Conservation (phyloP, 2,113 vertebrate genomes). For the Gymnorhina tibicen region DNA sequence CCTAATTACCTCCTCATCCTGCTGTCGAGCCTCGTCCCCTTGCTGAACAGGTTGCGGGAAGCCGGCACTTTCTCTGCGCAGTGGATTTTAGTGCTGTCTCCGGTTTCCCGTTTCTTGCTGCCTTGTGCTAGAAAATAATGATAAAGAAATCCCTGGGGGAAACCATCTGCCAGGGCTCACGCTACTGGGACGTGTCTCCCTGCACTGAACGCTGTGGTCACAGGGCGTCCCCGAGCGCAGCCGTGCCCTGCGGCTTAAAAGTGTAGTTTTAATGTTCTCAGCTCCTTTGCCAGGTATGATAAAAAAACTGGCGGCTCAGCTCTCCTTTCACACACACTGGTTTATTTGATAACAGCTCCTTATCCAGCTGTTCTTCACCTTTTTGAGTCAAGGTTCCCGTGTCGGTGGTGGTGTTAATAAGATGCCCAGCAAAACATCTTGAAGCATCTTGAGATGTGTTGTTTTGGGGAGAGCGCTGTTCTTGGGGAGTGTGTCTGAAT, state of each 20-base stretch:
- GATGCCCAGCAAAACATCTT: too few relatives aligned
- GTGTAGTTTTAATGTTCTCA: conserved; percentile 34
- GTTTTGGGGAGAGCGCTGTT: accelerated
- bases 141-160: neutral
- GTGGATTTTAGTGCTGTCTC: neutral
- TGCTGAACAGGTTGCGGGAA: neutral
- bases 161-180: neutral
- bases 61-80: neutral
- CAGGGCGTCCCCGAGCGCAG: neutral
- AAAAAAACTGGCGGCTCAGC: neutral
- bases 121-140: neutral
- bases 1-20: neutral
- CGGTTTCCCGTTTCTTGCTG: neutral
- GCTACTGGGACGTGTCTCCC: neutral
- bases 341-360: neutral
- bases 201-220: neutral
- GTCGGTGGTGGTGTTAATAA: neutral
- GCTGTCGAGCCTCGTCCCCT: neutral
- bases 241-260: neutral
- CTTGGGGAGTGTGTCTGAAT: neutral
- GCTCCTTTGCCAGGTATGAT: neutral
- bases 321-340: accelerated
- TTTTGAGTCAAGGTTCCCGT: neutral
- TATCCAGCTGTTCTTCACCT: neutral
- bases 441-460: accelerated